Percentiles rank a stretch among this genome's conserved stretches.
Evolutionary conservation across 2,888 invertebrate species (phyloP).

Genomic region (Diaphora mendica): DNA sequence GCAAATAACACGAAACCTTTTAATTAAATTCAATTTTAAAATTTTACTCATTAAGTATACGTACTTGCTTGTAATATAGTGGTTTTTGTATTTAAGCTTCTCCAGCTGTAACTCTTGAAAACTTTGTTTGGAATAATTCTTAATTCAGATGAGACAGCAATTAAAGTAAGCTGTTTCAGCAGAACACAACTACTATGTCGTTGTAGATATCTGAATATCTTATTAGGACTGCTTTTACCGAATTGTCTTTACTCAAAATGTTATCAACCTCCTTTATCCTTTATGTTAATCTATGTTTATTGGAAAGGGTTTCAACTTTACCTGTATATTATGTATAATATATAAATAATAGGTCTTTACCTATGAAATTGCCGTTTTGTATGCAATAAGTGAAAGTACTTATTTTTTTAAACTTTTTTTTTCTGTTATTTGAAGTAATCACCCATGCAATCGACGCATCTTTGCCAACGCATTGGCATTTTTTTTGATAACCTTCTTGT

Average conservation of each 20-base stretch:
- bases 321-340: too few species aligned
- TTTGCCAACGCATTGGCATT: too few species aligned
- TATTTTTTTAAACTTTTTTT: too few species aligned
- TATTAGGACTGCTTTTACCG: neutral
- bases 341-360: too few species aligned
- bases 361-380: too few species aligned
- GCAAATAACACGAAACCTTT: constrained; percentile 9
- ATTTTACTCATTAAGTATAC: constrained; percentile 14
- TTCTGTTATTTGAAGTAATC: too few species aligned
- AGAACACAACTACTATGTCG: neutral
- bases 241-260: neutral
- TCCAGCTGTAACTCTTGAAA: neutral
- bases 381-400: too few species aligned
- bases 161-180: neutral
- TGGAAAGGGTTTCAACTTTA: too few species aligned
- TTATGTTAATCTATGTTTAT: too few species aligned
- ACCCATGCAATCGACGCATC: too few species aligned
- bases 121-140: neutral
- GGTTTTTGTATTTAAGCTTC: neutral
- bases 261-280: neutral
- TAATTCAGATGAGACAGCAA: neutral
- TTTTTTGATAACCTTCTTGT: too few species aligned
- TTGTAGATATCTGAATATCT: neutral
- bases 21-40: constrained; percentile 23
- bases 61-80: neutral